Base-by-base conservation (phyloP, 1,140 invertebrate species). In the Ephestia elutella region DNA sequence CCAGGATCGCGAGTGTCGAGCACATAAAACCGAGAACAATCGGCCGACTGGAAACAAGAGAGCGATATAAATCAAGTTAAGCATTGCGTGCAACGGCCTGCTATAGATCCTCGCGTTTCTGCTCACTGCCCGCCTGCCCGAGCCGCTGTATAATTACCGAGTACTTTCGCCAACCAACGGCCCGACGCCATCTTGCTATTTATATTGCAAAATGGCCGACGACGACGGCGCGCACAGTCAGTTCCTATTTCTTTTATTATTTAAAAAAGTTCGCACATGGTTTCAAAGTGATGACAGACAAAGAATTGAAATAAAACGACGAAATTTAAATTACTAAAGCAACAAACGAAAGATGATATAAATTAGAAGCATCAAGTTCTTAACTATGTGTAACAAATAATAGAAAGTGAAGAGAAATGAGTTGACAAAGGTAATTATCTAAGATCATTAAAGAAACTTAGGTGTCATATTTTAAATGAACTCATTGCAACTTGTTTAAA, bases 141-240 rank as follows among this genome's bases (percentile, higher is more conserved):
- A 65, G 56, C 71, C 70, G 75, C 70, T 73, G 79, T 80, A 82
- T 86, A 87, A 86, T 86, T 87, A 85, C 81, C 71, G 68, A 85
- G 74, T 80, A 87, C 85, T 87, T 87, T 87, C 85, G 82, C 85
- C 82, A 79, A 78, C 74, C 75, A 71, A 77, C 77, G 75, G 80
- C 68, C 65, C 76, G 81, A 78, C 82, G 82, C 85, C 85, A 87
- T 87, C 78, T 87, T 87, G 82, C 82, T 85, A 85, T 85, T 86
- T 83, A 84, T 83, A 82, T 76, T 81, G 75, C 83, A 85, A 87
- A 87, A 87, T 87, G 85, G 85, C 82, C 70, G 81, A 68, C 79
- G 49, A 62, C 70, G 81, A 68, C 79, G 49, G 63, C 61, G 65
- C 60, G 57, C 70, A 80, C 66, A 80, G 79, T 76, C 77, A 81